phyloP scores from a whole-genome alignment of 1,140 invertebrate species.

The Atta texana region DNA sequence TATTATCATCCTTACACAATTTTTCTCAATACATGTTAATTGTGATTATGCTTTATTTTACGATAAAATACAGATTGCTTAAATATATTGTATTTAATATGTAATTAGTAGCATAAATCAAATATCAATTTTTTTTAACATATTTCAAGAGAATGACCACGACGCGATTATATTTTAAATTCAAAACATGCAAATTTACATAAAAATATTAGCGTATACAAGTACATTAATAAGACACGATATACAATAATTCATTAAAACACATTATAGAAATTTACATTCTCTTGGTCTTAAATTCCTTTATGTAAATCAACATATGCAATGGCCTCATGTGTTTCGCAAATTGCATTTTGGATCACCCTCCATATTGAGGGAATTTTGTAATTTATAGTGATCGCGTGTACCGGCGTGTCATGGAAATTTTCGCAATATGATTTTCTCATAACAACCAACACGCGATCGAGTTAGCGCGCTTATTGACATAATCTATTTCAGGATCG shows the following conservation, averaged over 20 bases:
- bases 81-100: background rate
- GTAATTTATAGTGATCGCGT: conserved; percentile 1
- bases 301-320: background rate
- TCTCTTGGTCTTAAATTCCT: background rate
- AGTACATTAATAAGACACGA: conserved; percentile 28
- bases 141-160: background rate
- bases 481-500: conserved; percentile 9
- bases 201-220: conserved; percentile 19
- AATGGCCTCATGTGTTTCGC: background rate
- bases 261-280: background rate
- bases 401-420: conserved; percentile 13
- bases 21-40: background rate
- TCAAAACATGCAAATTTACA: conserved; percentile 1
- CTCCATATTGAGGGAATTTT: background rate
- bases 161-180: conserved; percentile 16
- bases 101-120: background rate
- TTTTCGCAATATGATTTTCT: conserved; percentile 46
- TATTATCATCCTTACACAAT: background rate
- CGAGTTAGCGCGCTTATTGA: conserved; percentile 46
- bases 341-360: conserved; percentile 14
- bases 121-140: conserved; percentile 1
- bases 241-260: background rate
- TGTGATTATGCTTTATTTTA: background rate
- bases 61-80: background rate
- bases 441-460: conserved; percentile 30